phyloP scores from a whole-genome alignment of 2,113 vertebrate genomes.

The Cervus canadensis region DNA sequence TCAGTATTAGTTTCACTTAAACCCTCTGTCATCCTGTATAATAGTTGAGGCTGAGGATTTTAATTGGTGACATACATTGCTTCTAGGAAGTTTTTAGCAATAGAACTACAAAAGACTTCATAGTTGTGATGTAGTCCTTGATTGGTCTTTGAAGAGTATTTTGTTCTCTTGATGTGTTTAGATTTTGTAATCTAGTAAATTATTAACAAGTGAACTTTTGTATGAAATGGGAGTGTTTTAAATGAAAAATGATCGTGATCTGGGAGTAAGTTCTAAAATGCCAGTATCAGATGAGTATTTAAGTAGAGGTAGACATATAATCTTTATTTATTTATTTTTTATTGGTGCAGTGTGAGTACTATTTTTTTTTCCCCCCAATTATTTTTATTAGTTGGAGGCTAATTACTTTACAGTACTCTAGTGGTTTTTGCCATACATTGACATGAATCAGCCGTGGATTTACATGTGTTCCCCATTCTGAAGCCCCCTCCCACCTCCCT shows the following conservation, averaged over 20 bases:
- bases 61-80: neutral
- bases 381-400: too few species aligned
- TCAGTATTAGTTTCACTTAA: slow-evolving; percentile 26
- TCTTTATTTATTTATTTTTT: neutral
- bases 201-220: neutral
- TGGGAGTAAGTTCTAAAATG: neutral
- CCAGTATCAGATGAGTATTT: neutral
- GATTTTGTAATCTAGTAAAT: neutral
- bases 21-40: neutral
- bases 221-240: neutral
- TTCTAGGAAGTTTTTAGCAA: neutral
- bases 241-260: neutral
- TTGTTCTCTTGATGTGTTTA: neutral
- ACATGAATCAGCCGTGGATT: too few species aligned
- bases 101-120: neutral
- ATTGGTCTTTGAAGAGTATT: neutral
- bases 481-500: too few species aligned
- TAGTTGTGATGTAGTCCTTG: neutral
- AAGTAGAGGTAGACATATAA: neutral
- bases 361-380: too few species aligned
- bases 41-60: neutral
- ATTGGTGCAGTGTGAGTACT: too few species aligned
- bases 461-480: too few species aligned
- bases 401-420: too few species aligned
- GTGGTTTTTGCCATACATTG: too few species aligned